phyloP scores from a whole-genome alignment of 2,113 vertebrate species.

The Syngnathus scovelli region DNA sequence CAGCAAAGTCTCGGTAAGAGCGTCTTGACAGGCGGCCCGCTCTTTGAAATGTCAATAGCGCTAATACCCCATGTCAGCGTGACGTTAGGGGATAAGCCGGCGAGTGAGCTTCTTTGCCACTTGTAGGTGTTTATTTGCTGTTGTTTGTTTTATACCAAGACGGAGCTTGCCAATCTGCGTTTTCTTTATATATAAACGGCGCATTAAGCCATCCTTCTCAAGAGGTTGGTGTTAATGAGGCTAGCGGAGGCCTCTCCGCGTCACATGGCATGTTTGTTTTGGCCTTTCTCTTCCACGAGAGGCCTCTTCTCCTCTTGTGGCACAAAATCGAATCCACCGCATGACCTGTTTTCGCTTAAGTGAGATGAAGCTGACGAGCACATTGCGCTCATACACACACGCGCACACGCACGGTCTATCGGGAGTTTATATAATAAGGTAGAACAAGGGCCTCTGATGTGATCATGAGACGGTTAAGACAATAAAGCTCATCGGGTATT shows the following conservation, averaged over 20 bases:
- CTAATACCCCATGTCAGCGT: slow-evolving; percentile 25
- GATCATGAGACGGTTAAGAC: not conserved
- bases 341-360: slow-evolving; percentile 23
- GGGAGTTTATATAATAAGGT: slow-evolving; percentile 34
- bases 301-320: not conserved
- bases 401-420: slow-evolving; percentile 16
- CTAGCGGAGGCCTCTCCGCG: not conserved
- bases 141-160: too few relatives aligned
- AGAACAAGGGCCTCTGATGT: slow-evolving; percentile 26
- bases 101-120: slow-evolving; percentile 21
- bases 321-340: slow-evolving; percentile 4
- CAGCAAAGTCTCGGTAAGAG: slow-evolving; percentile 1
- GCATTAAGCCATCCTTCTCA: not conserved
- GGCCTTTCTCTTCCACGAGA: not conserved
- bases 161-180: not conserved
- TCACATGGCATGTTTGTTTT: slow-evolving; percentile 3
- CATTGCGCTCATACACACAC: slow-evolving; percentile 25
- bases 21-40: slow-evolving; percentile 9
- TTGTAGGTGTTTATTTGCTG: slow-evolving; percentile 15
- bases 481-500: not conserved
- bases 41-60: slow-evolving; percentile 32
- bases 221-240: not conserved
- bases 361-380: slow-evolving; percentile 21
- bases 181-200: not conserved
- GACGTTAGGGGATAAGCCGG: slow-evolving; percentile 16